Evolutionary conservation across 2,797 vertebrate genomes (phyloP).

Genomic region (Amphiprion clarkii): DNA sequence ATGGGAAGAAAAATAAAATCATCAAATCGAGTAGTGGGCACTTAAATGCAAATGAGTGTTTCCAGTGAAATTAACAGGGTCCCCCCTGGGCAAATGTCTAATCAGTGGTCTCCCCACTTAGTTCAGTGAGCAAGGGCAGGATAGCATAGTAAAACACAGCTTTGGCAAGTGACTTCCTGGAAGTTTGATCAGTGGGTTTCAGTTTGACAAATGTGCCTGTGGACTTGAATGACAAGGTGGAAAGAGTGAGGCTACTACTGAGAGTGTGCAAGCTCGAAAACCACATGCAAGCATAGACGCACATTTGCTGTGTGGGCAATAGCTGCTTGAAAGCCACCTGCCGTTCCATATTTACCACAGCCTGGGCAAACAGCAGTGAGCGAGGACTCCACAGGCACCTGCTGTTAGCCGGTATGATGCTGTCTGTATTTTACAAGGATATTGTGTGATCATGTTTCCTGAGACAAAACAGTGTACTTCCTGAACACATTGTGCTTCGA

Average conservation of each 20-base stretch:
- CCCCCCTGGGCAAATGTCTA: conserved; percentile 71
- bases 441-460: conserved; percentile 62
- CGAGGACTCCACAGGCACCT: conserved; percentile 57
- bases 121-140: conserved; percentile 65
- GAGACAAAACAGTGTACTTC: conserved; percentile 62
- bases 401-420: conserved; percentile 59
- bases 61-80: conserved; percentile 74
- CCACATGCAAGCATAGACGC: conserved; percentile 34
- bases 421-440: conserved; percentile 54
- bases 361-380: conserved; percentile 71
- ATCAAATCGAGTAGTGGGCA: conserved; percentile 58
- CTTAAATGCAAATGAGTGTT: conserved; percentile 79
- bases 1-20: conserved; percentile 60
- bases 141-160: conserved; percentile 75
- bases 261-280: conserved; percentile 17
- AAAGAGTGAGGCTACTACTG: conserved; percentile 34
- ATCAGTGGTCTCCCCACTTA: conserved; percentile 72
- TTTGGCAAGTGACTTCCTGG: conserved; percentile 44
- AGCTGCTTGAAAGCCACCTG: conserved; percentile 70
- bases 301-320: conserved; percentile 71
- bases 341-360: conserved; percentile 75
- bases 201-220: conserved; percentile 61
- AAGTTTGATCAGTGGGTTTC: conserved; percentile 58
- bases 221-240: conserved; percentile 60
- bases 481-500: conserved; percentile 45